Evolutionary conservation across 1,140 invertebrate species (phyloP).

Genomic region (Armadillidium nasatum): DNA sequence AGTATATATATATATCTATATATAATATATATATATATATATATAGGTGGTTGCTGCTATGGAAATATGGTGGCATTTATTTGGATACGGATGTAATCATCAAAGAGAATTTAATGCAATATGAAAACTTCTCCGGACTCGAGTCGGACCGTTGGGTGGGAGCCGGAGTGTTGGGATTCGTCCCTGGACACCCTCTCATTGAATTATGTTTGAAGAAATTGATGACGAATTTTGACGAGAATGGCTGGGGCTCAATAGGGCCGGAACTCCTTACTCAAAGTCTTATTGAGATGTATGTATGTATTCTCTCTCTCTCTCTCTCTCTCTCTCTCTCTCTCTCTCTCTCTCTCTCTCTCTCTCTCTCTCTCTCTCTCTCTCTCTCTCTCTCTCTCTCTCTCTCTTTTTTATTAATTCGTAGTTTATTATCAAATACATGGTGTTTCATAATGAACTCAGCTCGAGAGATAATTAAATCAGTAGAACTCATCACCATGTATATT

Average conservation of each 20-base stretch:
- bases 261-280: constrained; percentile 31
- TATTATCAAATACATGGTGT: no score
- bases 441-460: no score
- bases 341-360: constrained; percentile 17
- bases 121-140: constrained; percentile 29
- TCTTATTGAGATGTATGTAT: not conserved
- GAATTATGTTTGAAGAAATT: constrained; percentile 40
- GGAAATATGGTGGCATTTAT: no score
- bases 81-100: no score
- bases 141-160: constrained; percentile 35
- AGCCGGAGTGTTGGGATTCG: constrained; percentile 40
- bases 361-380: constrained; percentile 7
- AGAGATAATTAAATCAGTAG: no score
- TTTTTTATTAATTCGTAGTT: no score
- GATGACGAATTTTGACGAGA: constrained; percentile 30
- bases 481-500: no score
- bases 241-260: constrained; percentile 37
- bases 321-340: constrained; percentile 4
- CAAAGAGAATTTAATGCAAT: no score
- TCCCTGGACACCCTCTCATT: constrained; percentile 34
- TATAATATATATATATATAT: no score
- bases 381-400: not conserved
- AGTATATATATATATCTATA: no score
- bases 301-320: not conserved
- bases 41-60: no score